Evolutionary conservation across 2,888 invertebrate species (phyloP), one percentile per base, ranked within the genome.

Genomic region (Rhabditoides inermis): DNA sequence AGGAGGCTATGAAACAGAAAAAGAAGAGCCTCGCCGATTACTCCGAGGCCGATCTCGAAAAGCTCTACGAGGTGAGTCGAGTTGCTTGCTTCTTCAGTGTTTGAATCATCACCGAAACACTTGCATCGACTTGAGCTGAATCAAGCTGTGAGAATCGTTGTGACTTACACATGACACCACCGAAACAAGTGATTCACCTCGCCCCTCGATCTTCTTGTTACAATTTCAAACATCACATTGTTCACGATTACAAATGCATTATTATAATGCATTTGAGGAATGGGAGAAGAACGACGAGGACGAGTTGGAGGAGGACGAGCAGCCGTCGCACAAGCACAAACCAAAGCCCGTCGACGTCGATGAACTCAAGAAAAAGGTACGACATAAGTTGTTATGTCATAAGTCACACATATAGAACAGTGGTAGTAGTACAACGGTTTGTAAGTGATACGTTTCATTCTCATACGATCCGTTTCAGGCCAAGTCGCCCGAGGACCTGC

Each of bases 241-340:
- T n/a, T n/a, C n/a, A n/a, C n/a, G n/a, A n/a, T n/a, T n/a, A n/a
- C n/a, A n/a, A n/a, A n/a, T n/a, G n/a, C n/a, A n/a, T n/a, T n/a
- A n/a, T n/a, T n/a, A n/a, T n/a, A n/a, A n/a, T n/a, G n/a, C 44
- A 10, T 50, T 36, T 26, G 88, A 90, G 58, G 87, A 90, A 74
- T 90, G 90, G 90, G 89, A 90, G 47, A 80, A 90, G 84, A 89
- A 91, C 82, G 89, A 90, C 77, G 92, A 94, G 62, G 92, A 92
- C 56, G 89, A 90, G 0, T 78, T 92, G 40, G 89, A 89, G 68
- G 85, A 87, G 12, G 95, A 98, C 79, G 98, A 98, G 78, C 79
- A 91, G 55, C 95, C 95, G 0, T 92, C 94, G 78, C 88, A 94
- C 79, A 82, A 91, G 60, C 82, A 88, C 28, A 52, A 56, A 20